Percentiles rank a stretch among this genome's conserved stretches.
These are phyloP conservation scores for Fregata magnificens DNA, from an alignment of 2,113 vertebrate species.

Conservation along the genomic window DNA sequence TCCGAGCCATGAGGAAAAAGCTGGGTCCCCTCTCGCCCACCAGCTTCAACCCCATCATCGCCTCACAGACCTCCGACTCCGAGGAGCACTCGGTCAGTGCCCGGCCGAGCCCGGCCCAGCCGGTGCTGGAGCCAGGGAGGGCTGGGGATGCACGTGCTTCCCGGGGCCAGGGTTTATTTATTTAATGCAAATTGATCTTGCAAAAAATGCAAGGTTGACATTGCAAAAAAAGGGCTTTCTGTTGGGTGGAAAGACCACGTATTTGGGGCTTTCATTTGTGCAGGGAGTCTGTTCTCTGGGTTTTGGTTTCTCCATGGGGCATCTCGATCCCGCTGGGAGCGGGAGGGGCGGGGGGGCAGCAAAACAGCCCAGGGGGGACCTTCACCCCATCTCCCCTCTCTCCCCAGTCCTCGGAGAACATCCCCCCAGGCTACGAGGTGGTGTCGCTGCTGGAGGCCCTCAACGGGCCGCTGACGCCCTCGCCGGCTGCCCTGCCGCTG, in stretches of 20 bases:
- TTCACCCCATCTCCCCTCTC: not conserved
- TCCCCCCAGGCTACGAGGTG: constrained; percentile 92
- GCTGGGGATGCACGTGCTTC: not conserved
- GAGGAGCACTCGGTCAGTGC: constrained; percentile 92
- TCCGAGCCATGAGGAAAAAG: constrained; percentile 97
- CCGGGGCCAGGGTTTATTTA: not conserved
- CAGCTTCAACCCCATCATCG: constrained; percentile 91
- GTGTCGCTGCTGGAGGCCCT: constrained; percentile 95
- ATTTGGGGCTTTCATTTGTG: not conserved
- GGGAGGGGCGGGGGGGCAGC: not conserved
- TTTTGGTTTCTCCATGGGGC: not conserved
- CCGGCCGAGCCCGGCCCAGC: not conserved
- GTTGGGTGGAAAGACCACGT: not conserved
- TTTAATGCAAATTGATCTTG: not conserved
- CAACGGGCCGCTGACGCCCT: constrained; percentile 89
- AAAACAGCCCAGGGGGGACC: accelerated
- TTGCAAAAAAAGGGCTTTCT: not conserved
- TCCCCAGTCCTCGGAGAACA: constrained; percentile 89
- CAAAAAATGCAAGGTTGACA: not conserved
- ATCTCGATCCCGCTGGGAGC: not conserved
- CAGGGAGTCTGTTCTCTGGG: not conserved
- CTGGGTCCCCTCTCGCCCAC: constrained; percentile 87
- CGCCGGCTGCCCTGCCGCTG: constrained; percentile 78
- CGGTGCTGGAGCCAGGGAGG: not conserved
- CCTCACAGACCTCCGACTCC: constrained; percentile 91